Conservation (phyloP, 2,888 invertebrate genomes). For the Prosapia bicincta region DNA sequence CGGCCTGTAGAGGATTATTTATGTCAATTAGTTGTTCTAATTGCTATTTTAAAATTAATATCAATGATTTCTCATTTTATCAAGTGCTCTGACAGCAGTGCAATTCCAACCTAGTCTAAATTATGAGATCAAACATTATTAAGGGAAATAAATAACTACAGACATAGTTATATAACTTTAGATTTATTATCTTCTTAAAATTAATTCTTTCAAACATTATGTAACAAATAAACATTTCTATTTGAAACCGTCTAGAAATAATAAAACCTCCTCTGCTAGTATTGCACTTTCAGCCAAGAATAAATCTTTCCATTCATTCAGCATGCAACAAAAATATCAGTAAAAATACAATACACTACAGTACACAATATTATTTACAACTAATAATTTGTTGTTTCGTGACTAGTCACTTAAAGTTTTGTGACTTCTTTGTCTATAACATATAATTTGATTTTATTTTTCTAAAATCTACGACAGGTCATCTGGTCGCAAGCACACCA, state of each 20-base stretch:
- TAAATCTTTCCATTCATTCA: slow-evolving; percentile 16
- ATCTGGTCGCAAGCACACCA: not conserved
- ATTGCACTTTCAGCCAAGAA: slow-evolving; percentile 31
- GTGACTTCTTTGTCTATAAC: not conserved
- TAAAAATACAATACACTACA: slow-evolving; percentile 27
- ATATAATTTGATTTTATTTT: not conserved
- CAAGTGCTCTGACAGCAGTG: too few relatives aligned
- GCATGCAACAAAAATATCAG: slow-evolving; percentile 19
- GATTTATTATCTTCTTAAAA: slow-evolving; percentile 25
- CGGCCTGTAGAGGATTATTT: too few relatives aligned
- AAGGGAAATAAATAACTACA: too few relatives aligned
- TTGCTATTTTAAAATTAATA: too few relatives aligned
- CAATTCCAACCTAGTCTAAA: too few relatives aligned
- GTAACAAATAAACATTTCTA: slow-evolving; percentile 31
- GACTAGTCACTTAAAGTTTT: not conserved
- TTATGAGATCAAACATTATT: too few relatives aligned
- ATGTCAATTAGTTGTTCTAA: too few relatives aligned
- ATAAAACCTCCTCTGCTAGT: slow-evolving; percentile 21
- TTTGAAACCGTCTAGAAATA: slow-evolving; percentile 31
- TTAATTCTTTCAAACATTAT: slow-evolving; percentile 31
- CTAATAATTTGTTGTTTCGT: not conserved
- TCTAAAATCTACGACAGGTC: not conserved
- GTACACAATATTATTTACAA: slow-evolving; percentile 17
- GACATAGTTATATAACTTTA: not conserved
- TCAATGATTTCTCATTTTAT: too few relatives aligned